Evolutionary conservation across 2,888 invertebrate species (phyloP).

Genomic region (Dryadula phaetusa): DNA sequence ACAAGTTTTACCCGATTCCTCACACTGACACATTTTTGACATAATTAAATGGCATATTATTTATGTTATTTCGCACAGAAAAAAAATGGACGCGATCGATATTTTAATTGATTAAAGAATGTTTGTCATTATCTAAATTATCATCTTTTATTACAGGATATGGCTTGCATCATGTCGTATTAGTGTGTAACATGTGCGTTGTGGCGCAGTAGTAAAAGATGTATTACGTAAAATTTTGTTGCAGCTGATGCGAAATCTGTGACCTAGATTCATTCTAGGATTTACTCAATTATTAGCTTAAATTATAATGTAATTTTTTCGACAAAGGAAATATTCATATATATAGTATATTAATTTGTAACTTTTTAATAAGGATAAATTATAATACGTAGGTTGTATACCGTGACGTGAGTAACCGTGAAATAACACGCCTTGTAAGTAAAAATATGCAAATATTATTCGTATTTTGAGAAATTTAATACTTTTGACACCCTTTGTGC

Average conservation of each 20-base stretch:
- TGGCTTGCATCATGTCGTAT: slow-evolving; percentile 31
- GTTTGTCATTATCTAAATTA: slow-evolving; percentile 29
- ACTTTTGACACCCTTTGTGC: slow-evolving; percentile 15
- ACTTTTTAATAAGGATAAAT: too few relatives aligned
- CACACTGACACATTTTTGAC: slow-evolving; percentile 45
- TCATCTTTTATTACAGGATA: slow-evolving; percentile 23
- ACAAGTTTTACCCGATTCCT: slow-evolving; percentile 48
- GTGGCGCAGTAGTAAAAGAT: slow-evolving; percentile 35
- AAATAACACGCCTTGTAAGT: slow-evolving; percentile 3
- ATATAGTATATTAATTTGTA: too few relatives aligned
- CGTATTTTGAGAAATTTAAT: slow-evolving; percentile 18
- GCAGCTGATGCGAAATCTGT: slow-evolving; percentile 41
- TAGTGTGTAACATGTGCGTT: slow-evolving; percentile 27
- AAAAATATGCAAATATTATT: slow-evolving; percentile 21
- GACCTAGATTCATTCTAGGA: slow-evolving; percentile 41
- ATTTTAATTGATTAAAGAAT: slow-evolving; percentile 18
- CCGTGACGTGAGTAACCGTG: background rate
- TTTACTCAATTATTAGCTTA: slow-evolving; percentile 24
- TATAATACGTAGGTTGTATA: too few relatives aligned
- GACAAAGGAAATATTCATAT: background rate
- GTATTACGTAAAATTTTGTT: slow-evolving; percentile 43
- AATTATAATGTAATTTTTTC: background rate
- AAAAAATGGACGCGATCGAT: slow-evolving; percentile 7
- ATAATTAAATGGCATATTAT: slow-evolving; percentile 51
- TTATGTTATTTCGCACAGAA: slow-evolving; percentile 46